Evolutionary conservation across 1,140 invertebrate genomes (phyloP), one percentile per base, ranked within the genome.

Genomic region (Drosophila watanabei): DNA sequence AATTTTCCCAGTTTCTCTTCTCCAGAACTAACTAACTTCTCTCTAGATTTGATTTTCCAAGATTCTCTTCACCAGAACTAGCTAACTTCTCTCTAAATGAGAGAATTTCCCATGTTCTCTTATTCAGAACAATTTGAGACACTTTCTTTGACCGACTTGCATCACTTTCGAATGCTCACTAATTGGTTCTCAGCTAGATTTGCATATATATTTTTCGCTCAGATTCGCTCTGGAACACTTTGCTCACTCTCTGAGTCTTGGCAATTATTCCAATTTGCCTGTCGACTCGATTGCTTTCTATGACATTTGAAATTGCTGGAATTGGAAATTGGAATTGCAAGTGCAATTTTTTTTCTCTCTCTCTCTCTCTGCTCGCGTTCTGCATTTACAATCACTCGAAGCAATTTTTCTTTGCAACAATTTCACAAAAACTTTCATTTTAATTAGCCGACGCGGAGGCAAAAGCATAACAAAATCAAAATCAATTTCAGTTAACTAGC

Each of bases 371-470:
- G 48, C 49, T 43, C 51, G 62, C 62, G 37, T 58, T 58, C 69
- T 72, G 69, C 68, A 70, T 56, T 57, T 24, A 33, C 68, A 70
- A 43, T 70, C 48, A 68, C 33, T 70, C 9, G 35, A 48, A 24
- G 24, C 24, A 4, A 14, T 37, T 65, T 60, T 61, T 7, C 24
- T 60, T 60, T 61, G 33, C 56, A 62, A 61, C 79, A 86, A 86
- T 87, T 87, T 87, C 80, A 88, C 83, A 81, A 76, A 87, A 87
- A 87, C 83, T 87, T 87, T 87, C 83, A 88, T 87, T 87, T 87
- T 87, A 87, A 87, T 87, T 87, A 87, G 83, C 35, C 65, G 37
- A 33, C 37, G 20, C 30, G 13, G 32, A 59, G 51, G 62, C 41
- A 77, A 60, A 41, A 48, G 61, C 60, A 61, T 54, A 63, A 52